Base-by-base conservation (phyloP, 2,113 vertebrate species). In the Cyanoramphus novaezelandiae region DNA sequence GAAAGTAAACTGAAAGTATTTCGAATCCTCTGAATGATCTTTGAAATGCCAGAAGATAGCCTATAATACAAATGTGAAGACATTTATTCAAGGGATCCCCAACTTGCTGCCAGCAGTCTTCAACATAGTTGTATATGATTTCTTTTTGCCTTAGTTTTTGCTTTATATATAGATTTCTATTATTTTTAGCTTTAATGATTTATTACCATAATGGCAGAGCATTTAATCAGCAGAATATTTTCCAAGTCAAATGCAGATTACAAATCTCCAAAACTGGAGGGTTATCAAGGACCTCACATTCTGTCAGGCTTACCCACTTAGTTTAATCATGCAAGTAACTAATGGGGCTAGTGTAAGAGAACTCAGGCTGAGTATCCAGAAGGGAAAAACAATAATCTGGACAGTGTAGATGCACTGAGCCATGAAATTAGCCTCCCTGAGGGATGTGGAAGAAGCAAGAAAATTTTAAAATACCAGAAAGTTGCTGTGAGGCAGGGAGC, bases 321-420 rank as follows among this genome's bases (percentile, higher is more conserved):
- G 47, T 86, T 96, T 94, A 96, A 96, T 95, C 83, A 92, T 69
- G 41, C 69, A 88, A 82, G 43, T 94, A 95, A 92, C 86, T 90
- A 83, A 91, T 82, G 74, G 55, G 62, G 83, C 87, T 84, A 96
- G 83, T 3, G 6, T 53, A 90, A 88, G 52, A 93, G 92, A 95
- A 94, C 81, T 75, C 92, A 86, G 62, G 28, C 77, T 91, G 91
- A 91, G 46, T 79, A 95, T 84, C 83, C 93, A 88, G 80, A 91
- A 91, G 84, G 70, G 21, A 95, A 95, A 86, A 94, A 95, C 75
- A 94, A 78, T 88, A 82, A 93, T 92, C 80, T 84, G 88, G 88
- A 88, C 80, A 89, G 86, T 46, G 6, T 39, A 91, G 69, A 65
- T 82, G 86, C 79, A 52, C 44, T 84, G 86, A 94, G 88, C 86